phyloP scores from a whole-genome alignment of 2,797 vertebrate species.

The Premnoplex brunnescens region DNA sequence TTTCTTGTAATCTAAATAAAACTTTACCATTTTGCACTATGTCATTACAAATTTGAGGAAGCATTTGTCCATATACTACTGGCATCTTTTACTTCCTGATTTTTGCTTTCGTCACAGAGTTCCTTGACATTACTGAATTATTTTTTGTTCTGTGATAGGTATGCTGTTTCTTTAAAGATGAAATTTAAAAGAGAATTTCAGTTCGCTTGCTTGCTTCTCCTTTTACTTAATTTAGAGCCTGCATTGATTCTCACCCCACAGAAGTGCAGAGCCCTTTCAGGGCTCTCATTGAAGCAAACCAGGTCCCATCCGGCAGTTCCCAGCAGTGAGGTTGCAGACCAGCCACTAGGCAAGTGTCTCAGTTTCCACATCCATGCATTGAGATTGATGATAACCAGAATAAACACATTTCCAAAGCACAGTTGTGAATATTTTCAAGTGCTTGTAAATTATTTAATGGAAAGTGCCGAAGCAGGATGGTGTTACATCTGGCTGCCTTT shows the following conservation, averaged over 20 bases:
- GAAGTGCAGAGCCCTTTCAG: background rate
- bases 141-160: background rate
- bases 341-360: rapidly evolving
- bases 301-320: background rate
- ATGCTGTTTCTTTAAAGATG: background rate
- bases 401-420: background rate
- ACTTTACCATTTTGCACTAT: background rate
- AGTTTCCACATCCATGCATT: background rate
- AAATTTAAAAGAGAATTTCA: background rate
- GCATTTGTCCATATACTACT: background rate
- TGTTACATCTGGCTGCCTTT: background rate
- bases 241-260: background rate
- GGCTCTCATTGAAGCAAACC: background rate
- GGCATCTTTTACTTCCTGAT: background rate
- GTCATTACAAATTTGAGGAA: background rate
- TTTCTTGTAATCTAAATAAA: background rate
- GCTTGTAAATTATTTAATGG: background rate
- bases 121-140: background rate
- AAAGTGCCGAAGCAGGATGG: background rate
- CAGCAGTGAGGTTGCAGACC: background rate
- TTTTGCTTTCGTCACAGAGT: background rate
- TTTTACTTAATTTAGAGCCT: background rate
- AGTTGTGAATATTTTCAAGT: background rate
- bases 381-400: background rate
- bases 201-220: background rate